These are phyloP conservation scores for Drosophila murphyi DNA, from an alignment of 1,140 invertebrate species.

Conservation along the genomic window DNA sequence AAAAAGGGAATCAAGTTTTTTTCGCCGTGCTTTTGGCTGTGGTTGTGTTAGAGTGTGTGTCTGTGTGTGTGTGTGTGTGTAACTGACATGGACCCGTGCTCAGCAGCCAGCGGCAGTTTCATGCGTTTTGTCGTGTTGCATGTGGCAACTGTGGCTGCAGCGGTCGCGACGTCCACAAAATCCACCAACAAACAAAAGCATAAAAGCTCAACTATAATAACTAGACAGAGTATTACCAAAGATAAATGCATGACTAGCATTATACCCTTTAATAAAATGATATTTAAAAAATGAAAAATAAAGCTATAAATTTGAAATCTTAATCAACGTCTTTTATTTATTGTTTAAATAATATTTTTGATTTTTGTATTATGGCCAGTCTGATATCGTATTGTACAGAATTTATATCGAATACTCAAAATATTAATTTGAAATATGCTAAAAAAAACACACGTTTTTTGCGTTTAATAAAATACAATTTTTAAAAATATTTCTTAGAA, in stretches of 20 bases:
- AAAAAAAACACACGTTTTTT: too few species aligned
- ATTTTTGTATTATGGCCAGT: too few species aligned
- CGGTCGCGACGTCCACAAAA: constrained; percentile 43
- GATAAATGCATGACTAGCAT: not conserved
- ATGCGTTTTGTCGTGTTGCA: constrained; percentile 53
- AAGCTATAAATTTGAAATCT: not conserved
- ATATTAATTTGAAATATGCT: too few species aligned
- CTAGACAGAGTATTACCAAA: not conserved
- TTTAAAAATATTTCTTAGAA: too few species aligned
- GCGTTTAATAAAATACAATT: too few species aligned
- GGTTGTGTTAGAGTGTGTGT: constrained; percentile 21
- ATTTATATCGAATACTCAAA: too few species aligned
- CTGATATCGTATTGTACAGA: too few species aligned
- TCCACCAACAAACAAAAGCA: constrained; percentile 23
- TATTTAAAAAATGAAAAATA: not conserved
- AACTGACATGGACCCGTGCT: constrained; percentile 28
- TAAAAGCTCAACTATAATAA: constrained; percentile 37
- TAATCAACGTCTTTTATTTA: not conserved
- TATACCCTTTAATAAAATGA: constrained; percentile 2
- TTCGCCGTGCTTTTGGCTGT: not conserved
- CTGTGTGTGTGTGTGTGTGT: constrained; percentile 9
- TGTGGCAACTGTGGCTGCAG: constrained; percentile 61
- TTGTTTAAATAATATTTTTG: too few species aligned
- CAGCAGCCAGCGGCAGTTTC: constrained; percentile 25
- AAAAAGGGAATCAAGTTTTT: constrained; percentile 41